Evolutionary conservation across 2,888 invertebrate genomes (phyloP), one percentile per base, ranked within the genome.

Genomic region (Anarsia innoxiella): DNA sequence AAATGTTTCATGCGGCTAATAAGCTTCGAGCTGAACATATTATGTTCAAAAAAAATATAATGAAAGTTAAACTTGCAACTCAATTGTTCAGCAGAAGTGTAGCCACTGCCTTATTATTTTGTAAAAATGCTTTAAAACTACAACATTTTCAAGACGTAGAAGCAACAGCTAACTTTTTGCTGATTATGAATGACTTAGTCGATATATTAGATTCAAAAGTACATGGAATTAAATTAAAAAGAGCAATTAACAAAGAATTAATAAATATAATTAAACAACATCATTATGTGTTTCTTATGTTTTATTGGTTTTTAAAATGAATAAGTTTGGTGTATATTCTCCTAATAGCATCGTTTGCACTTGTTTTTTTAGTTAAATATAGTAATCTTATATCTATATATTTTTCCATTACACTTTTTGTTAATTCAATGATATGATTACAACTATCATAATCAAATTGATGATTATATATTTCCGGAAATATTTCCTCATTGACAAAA

Each of bases 71-170:
- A 15, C 13, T 45, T 1, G 45, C 42, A 8, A 39, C 37, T 1
- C 45, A 49, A 19, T 9, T 44, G 6, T 40, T 45, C 23, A 47
- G 47, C 19, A 26, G 33, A 23, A 45, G 43, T 39, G 31, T 41
- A 8, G 36, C 37, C 3, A 3, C 6, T 8, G 29, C 40, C 11
- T 14, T 40, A 4, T 5, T 23, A 2, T 29, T 40, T 8, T 27
- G 32, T 14, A 15, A 28, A 29, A 29, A 29, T 11, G 3, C 5
- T 3, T 5, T 12, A 29, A 11, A 12, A 12, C 10, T 29, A 12
- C 8, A 14, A 3, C 6, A 39, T 9, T 42, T 42, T 34, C 10
- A 36, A 25, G 19, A 11, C 1, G 33, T 33, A 10, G 26, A 25
- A 25, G 25, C n/a, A 1, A 42, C 36, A 3, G 29, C 42, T 11